Evolutionary conservation across 37 sponge, comb jelly and placozoan species (phyloP).

Genomic region (Haliclona indistincta): DNA sequence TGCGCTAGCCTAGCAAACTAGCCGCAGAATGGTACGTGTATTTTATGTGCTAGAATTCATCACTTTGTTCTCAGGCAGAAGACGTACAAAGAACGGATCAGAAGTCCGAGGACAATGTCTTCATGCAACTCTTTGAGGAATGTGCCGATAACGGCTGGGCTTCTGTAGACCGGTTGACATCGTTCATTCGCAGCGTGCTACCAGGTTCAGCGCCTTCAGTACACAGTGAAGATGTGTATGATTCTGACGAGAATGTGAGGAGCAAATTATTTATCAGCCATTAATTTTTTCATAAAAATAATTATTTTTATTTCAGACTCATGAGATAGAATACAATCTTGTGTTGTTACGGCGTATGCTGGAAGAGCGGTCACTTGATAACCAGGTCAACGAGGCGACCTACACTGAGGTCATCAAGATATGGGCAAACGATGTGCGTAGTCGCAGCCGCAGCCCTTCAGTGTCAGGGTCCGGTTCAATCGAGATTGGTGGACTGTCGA

Average conservation of each 20-base stretch:
- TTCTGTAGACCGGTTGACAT: constrained; percentile 26
- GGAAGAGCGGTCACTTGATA: constrained; percentile 4
- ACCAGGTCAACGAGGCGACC: constrained; percentile 19
- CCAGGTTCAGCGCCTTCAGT: neutral
- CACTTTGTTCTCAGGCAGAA: no score
- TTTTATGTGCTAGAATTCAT: no score
- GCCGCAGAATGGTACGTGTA: no score
- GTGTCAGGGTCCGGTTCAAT: no score
- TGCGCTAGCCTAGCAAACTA: no score
- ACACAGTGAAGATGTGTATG: constrained; percentile 42
- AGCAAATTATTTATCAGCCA: neutral
- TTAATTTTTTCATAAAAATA: neutral
- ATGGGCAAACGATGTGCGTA: constrained; percentile 59
- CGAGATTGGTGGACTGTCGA: no score
- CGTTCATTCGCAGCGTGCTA: constrained; percentile 28
- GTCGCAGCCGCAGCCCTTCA: constrained; percentile 3
- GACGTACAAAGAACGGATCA: no score
- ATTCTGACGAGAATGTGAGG: constrained; percentile 49
- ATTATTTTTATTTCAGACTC: constrained; percentile 12
- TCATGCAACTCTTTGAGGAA: no score
- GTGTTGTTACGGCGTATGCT: constrained; percentile 57
- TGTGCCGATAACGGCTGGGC: constrained; percentile 39
- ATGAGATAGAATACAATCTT: constrained; percentile 42
- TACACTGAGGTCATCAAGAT: constrained; percentile 48
- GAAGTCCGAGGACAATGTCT: no score